A percentile compares a stretch with the other conserved stretches of the same genome.
Conservation (phyloP, 2,113 vertebrate genomes). For the Cranoglanis bouderius region DNA sequence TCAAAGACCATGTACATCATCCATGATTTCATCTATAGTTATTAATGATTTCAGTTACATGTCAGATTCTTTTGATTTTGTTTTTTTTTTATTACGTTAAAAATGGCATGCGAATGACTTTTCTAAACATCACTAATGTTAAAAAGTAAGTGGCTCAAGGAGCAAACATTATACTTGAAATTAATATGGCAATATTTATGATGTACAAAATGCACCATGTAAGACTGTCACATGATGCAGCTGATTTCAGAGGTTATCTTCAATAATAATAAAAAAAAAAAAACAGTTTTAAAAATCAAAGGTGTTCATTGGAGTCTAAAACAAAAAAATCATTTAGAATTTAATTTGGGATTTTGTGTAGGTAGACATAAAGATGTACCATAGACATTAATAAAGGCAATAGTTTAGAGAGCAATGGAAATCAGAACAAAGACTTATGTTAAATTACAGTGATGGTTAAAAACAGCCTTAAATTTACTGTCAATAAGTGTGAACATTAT, state of each 20-base stretch:
- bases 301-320: neutral
- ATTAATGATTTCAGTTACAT: neutral
- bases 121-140: neutral
- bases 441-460: neutral
- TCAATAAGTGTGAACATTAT: neutral
- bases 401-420: neutral
- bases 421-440: neutral
- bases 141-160: neutral
- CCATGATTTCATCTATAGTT: neutral
- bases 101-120: neutral
- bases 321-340: no score
- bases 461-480: neutral
- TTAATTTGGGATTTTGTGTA: neutral
- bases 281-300: neutral
- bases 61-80: neutral
- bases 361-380: no score
- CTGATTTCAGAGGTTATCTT: neutral
- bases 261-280: no score
- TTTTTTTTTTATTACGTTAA: neutral
- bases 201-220: neutral
- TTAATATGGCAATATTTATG: neutral
- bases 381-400: neutral
- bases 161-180: neutral
- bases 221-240: neutral
- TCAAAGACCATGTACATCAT: neutral